Percentiles rank a stretch among this genome's conserved stretches.
Conservation (phyloP, 1,140 invertebrate species). For the Mercenaria mercenaria region DNA sequence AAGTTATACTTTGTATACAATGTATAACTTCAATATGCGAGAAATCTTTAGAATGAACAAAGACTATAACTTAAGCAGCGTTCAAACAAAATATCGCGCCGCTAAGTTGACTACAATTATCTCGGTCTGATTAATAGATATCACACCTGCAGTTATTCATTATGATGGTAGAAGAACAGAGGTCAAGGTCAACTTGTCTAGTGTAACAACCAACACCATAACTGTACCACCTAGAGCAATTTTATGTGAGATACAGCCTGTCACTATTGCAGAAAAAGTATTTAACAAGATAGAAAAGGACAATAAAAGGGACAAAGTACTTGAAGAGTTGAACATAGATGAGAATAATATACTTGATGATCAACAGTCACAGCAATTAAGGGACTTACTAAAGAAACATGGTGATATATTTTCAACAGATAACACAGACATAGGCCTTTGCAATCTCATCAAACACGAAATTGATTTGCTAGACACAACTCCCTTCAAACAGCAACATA, state of each 20-base stretch:
- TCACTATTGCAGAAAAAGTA: not conserved
- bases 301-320: not conserved
- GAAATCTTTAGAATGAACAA: too few relatives aligned
- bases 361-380: not conserved
- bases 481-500: constrained; percentile 57
- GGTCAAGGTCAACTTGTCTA: not conserved
- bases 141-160: constrained; percentile 52
- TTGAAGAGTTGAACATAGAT: not conserved
- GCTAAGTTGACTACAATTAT: too few relatives aligned
- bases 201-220: constrained; percentile 10
- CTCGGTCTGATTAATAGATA: not conserved
- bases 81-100: too few relatives aligned
- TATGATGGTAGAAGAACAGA: constrained; percentile 33
- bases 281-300: not conserved
- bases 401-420: not conserved
- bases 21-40: too few relatives aligned
- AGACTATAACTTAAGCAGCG: too few relatives aligned
- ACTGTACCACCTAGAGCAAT: not conserved
- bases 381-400: not conserved
- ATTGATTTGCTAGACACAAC: constrained; percentile 37
- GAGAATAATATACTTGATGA: not conserved
- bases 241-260: constrained; percentile 16
- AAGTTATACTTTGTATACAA: too few relatives aligned
- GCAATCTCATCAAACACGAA: constrained; percentile 9
- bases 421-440: constrained; percentile 44